Percentiles rank a stretch among this genome's conserved stretches.
Evolutionary conservation across 2,888 invertebrate genomes (phyloP).

Genomic region (Synanthedon tipuliformis): DNA sequence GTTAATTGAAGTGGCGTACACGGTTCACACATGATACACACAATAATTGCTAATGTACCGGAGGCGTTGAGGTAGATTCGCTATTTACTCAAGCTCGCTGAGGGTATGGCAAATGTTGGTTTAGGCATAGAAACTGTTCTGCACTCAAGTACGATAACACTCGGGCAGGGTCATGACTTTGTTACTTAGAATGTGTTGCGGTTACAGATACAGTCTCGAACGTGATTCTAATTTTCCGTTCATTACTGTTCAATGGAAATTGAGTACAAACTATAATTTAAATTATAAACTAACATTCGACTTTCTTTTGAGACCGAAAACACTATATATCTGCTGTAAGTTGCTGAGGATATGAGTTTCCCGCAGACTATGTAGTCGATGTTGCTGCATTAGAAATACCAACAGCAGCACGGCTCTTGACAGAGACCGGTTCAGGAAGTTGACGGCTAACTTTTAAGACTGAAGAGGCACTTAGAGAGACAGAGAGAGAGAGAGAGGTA

Average conservation of each 20-base stretch:
- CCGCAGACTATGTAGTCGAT: too few relatives aligned
- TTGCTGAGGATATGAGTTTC: too few relatives aligned
- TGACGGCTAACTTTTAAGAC: too few relatives aligned
- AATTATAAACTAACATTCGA: too few relatives aligned
- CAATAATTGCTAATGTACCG: conserved; percentile 1
- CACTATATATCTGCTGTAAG: too few relatives aligned
- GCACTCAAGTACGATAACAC: not conserved
- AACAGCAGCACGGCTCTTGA: too few relatives aligned
- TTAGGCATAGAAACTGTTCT: conserved; percentile 25
- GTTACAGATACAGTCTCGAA: not conserved
- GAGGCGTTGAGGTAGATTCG: conserved; percentile 12
- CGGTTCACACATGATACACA: not conserved
- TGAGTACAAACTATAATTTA: too few relatives aligned
- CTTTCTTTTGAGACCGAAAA: too few relatives aligned
- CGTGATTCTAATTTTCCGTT: not conserved
- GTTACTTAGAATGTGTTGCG: not conserved
- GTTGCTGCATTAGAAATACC: too few relatives aligned
- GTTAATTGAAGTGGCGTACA: not conserved
- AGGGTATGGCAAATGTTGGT: conserved; percentile 38
- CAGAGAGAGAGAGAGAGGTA: too few relatives aligned
- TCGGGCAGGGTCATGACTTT: conserved; percentile 1
- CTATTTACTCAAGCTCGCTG: conserved; percentile 19
- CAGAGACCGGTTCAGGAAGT: too few relatives aligned
- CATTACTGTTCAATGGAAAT: not conserved
- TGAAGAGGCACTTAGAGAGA: too few relatives aligned